A percentile compares a stretch with the other conserved stretches of the same genome.
These are phyloP conservation scores for Ochropleura plecta DNA, from an alignment of 2,888 invertebrate species.

Conservation along the genomic window DNA sequence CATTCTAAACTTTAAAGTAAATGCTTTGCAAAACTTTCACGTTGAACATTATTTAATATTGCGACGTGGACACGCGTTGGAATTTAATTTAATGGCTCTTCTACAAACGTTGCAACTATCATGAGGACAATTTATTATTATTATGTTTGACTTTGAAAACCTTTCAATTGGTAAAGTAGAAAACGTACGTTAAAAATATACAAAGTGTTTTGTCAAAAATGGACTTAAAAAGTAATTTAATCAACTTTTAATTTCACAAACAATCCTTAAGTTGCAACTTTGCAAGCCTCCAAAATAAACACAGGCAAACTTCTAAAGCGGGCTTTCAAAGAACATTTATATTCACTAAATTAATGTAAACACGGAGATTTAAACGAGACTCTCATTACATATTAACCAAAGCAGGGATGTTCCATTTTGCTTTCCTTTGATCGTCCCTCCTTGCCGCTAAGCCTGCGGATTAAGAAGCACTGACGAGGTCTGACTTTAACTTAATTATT, in stretches of 20 bases:
- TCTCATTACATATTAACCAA: conserved; percentile 89
- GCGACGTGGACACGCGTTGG: conserved; percentile 18
- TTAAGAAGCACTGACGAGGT: conserved; percentile 82
- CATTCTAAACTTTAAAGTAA: neutral
- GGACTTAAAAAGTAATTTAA: neutral
- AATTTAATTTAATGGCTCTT: conserved; percentile 35
- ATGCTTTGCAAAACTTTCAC: conserved; percentile 43
- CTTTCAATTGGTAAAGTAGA: neutral
- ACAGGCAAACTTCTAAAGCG: conserved; percentile 49
- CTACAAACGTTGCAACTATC: neutral
- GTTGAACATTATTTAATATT: conserved; percentile 17
- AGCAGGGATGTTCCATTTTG: conserved; percentile 79
- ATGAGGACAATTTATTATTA: neutral
- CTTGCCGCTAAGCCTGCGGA: conserved; percentile 79
- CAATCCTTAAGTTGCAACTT: conserved; percentile 1
- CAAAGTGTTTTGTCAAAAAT: neutral
- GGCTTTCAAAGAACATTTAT: conserved; percentile 71
- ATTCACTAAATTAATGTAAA: conserved; percentile 86
- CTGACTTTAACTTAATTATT: conserved; percentile 87
- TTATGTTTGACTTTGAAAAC: neutral
- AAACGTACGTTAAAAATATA: neutral
- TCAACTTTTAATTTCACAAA: conserved; percentile 14
- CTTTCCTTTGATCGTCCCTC: conserved; percentile 84
- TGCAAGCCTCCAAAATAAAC: conserved; percentile 30
- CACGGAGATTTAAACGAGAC: conserved; percentile 80